Evolutionary conservation across 2,797 vertebrate species (phyloP).

Genomic region (Chaetodon trifasciatus): DNA sequence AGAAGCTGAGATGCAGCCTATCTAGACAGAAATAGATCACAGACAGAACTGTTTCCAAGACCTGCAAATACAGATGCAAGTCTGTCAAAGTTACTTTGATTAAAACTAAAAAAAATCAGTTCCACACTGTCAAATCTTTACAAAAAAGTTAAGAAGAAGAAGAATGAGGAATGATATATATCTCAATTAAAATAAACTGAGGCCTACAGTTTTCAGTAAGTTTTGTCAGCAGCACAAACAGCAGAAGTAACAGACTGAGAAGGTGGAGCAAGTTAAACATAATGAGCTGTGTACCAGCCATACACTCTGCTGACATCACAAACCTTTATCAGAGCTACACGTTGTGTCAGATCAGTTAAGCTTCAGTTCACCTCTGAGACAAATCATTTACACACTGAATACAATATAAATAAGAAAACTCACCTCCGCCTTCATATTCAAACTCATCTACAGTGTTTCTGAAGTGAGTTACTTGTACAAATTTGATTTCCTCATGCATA

Average conservation of each 20-base stretch:
- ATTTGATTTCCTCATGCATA: constrained; percentile 18
- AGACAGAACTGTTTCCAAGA: constrained; percentile 8
- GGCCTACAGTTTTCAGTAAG: background rate
- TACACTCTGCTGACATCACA: background rate
- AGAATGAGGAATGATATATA: background rate
- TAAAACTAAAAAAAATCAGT: background rate
- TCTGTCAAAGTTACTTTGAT: constrained; percentile 16
- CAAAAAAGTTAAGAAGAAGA: background rate
- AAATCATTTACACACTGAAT: constrained; percentile 8
- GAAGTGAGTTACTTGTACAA: constrained; percentile 24
- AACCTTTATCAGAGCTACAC: constrained; percentile 7
- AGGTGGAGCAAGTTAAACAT: constrained; percentile 17
- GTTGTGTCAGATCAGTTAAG: background rate
- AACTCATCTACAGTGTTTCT: constrained; percentile 11
- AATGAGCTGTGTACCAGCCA: constrained; percentile 1
- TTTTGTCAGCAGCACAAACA: background rate
- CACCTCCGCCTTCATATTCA: background rate
- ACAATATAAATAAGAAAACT: constrained; percentile 13
- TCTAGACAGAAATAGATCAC: constrained; percentile 37
- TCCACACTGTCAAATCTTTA: background rate
- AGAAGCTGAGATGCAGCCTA: constrained; percentile 31
- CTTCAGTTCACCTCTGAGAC: constrained; percentile 13
- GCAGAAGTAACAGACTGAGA: background rate
- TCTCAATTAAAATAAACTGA: background rate
- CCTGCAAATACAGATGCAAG: background rate